Evolutionary conservation across 2,888 invertebrate species (phyloP).

Genomic region (Lasioglossum morio): DNA sequence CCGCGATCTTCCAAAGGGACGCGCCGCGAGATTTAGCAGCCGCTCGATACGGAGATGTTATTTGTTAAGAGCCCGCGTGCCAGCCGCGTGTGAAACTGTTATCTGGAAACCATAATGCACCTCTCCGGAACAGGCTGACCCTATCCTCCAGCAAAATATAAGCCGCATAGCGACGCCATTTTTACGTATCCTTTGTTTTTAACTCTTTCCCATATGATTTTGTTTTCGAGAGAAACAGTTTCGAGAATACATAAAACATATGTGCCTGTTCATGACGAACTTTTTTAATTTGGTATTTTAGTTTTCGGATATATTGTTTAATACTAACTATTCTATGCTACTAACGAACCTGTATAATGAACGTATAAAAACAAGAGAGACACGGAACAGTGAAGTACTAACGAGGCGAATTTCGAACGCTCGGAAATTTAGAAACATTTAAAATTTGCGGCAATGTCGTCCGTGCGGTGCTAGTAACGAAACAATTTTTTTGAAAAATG

Average conservation of each 20-base stretch:
- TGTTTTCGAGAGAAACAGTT: too few relatives aligned
- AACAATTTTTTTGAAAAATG: background rate
- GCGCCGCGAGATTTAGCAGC: constrained; percentile 69
- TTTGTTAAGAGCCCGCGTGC: constrained; percentile 73
- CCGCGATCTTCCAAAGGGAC: constrained; percentile 39
- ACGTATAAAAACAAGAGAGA: background rate
- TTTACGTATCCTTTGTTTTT: background rate
- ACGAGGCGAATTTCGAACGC: background rate
- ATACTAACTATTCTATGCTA: background rate
- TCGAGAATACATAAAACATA: too few relatives aligned
- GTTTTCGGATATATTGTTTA: background rate
- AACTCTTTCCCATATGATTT: background rate
- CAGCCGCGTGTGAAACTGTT: constrained; percentile 71
- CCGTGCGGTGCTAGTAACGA: background rate
- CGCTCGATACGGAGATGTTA: constrained; percentile 74
- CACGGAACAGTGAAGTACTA: background rate
- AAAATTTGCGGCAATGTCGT: background rate
- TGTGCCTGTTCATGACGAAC: background rate
- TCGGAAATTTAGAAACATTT: background rate
- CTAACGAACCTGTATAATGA: background rate
- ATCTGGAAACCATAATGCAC: constrained; percentile 75
- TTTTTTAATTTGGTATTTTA: background rate
- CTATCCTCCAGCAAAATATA: constrained; percentile 22
- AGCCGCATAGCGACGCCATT: constrained; percentile 32
- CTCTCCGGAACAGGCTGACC: constrained; percentile 32